These are phyloP conservation scores for Acanthacorydalis orientalis DNA, from an alignment of 2,888 invertebrate species.

Conservation along the genomic window DNA sequence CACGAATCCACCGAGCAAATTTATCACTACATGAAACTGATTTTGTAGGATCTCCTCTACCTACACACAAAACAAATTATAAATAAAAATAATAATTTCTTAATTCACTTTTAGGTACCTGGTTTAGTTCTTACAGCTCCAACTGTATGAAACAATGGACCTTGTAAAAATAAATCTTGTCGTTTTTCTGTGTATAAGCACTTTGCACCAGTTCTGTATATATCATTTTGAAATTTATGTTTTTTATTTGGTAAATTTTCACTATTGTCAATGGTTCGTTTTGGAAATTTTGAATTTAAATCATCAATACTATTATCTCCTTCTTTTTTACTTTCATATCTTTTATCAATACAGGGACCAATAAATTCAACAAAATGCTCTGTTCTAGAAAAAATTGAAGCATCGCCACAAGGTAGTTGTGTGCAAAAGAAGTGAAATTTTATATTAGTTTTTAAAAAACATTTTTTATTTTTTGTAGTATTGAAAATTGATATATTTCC, in stretches of 20 bases:
- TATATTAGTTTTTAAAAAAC: slow-evolving; percentile 35
- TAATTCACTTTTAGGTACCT: slow-evolving; percentile 27
- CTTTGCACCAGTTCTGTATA: slow-evolving; percentile 83
- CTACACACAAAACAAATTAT: slow-evolving; percentile 16
- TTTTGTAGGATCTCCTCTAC: slow-evolving; percentile 69
- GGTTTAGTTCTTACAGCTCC: slow-evolving; percentile 75
- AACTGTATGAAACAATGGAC: slow-evolving; percentile 45
- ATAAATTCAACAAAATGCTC: slow-evolving; percentile 2
- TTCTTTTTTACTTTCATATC: too few relatives aligned
- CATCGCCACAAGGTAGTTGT: slow-evolving; percentile 87
- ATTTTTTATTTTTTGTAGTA: slow-evolving; percentile 20
- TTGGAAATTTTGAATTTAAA: too few relatives aligned
- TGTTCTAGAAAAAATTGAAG: slow-evolving; percentile 59
- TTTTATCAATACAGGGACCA: too few relatives aligned
- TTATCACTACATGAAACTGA: slow-evolving; percentile 93
- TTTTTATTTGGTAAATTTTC: slow-evolving; percentile 15
- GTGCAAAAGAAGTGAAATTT: slow-evolving; percentile 74
- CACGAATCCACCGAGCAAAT: slow-evolving; percentile 70
- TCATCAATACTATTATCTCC: too few relatives aligned
- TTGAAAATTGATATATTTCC: slow-evolving; percentile 21
- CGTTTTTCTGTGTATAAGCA: slow-evolving; percentile 35
- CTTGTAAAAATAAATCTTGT: slow-evolving; percentile 41
- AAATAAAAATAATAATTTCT: background rate
- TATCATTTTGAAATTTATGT: slow-evolving; percentile 21
- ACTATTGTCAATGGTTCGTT: background rate